These are phyloP conservation scores for Rhizoglyphus robini DNA, from an alignment of 1,140 invertebrate species.

Conservation along the genomic window DNA sequence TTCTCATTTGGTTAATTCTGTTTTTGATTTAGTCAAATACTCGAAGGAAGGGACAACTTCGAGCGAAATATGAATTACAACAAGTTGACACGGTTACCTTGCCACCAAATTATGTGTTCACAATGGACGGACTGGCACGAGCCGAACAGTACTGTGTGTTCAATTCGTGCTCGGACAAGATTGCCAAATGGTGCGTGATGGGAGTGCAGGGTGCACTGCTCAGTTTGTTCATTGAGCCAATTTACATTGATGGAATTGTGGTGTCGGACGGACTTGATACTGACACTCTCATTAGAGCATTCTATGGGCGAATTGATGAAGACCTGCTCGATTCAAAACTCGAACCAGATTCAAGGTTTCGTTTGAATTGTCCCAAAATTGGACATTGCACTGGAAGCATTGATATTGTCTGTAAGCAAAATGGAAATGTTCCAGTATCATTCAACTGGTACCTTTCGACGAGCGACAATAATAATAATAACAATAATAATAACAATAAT, in stretches of 20 bases:
- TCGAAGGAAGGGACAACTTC: slow-evolving; percentile 47
- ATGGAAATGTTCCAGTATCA: too few relatives aligned
- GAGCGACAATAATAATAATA: too few relatives aligned
- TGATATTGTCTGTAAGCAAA: too few relatives aligned
- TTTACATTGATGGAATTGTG: slow-evolving; percentile 36
- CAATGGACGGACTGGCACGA: slow-evolving; percentile 38
- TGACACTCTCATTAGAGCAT: slow-evolving; percentile 35
- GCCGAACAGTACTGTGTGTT: slow-evolving; percentile 28
- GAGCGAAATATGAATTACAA: slow-evolving; percentile 34
- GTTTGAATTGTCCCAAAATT: neutral
- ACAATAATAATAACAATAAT: too few relatives aligned
- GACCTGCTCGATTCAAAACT: neutral
- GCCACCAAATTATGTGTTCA: slow-evolving; percentile 28
- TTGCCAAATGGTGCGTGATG: slow-evolving; percentile 38
- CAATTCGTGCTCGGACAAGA: slow-evolving; percentile 42
- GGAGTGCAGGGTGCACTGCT: slow-evolving; percentile 39
- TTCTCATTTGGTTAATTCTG: neutral
- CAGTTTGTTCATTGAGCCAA: slow-evolving; percentile 33
- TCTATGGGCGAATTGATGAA: slow-evolving; percentile 32
- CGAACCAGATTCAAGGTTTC: neutral
- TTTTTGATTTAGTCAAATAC: neutral
- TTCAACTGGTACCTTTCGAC: too few relatives aligned
- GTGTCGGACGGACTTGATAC: slow-evolving; percentile 37
- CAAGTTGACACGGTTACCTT: slow-evolving; percentile 31
- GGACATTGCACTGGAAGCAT: too few relatives aligned